Percentiles rank a stretch among this genome's conserved stretches.
phyloP scores from a whole-genome alignment of 2,113 vertebrate genomes.

The Chloropsis cyanopogon region DNA sequence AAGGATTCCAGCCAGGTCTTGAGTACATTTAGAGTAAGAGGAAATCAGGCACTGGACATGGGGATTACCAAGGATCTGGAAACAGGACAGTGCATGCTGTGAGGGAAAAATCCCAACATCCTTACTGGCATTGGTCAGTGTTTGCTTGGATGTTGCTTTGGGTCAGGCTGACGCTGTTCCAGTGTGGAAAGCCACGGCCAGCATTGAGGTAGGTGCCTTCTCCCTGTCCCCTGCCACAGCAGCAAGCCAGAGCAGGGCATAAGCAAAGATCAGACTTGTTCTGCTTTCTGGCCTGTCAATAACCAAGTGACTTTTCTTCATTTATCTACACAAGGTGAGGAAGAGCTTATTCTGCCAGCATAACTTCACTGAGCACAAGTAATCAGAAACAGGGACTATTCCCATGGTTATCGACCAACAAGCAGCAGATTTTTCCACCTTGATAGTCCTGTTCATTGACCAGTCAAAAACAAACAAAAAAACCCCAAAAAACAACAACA shows the following conservation, averaged over 20 bases:
- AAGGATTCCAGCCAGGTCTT: neutral
- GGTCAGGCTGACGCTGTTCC: neutral
- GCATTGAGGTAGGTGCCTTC: neutral
- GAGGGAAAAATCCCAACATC: neutral
- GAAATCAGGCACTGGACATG: neutral
- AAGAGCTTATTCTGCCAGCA: neutral
- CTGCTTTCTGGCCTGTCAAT: neutral
- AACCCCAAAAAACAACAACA: neutral
- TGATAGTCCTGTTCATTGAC: neutral
- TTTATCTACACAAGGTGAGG: neutral
- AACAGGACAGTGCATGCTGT: neutral
- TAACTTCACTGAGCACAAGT: neutral
- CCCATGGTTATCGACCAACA: neutral
- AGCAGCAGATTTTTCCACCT: neutral
- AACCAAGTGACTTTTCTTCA: neutral
- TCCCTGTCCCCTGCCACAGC: neutral
- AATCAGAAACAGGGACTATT: neutral
- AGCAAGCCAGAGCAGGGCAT: accelerated
- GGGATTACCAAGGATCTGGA: neutral
- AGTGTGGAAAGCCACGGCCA: neutral
- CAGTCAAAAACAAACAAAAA: neutral
- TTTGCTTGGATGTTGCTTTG: neutral
- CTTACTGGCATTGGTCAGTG: neutral
- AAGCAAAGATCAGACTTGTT: neutral
- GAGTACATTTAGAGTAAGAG: neutral